phyloP scores from a whole-genome alignment of 1,140 invertebrate genomes.

The Heliconius melpomene region DNA sequence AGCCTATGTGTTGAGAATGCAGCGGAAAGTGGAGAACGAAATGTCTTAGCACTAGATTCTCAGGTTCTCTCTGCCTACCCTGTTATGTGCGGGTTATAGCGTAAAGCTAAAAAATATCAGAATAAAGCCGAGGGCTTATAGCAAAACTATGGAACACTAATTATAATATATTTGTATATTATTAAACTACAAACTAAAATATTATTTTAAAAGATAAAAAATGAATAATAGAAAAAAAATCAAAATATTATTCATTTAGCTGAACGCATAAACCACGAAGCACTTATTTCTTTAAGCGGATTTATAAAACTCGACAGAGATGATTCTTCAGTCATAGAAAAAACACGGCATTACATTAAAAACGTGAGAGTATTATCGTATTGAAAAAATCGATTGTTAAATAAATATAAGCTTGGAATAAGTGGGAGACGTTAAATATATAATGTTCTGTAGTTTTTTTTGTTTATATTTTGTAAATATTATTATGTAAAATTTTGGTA shows the following conservation, averaged over 20 bases:
- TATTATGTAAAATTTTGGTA: too few relatives aligned
- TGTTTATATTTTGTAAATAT: neutral
- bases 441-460: neutral
- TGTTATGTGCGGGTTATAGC: neutral
- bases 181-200: too few relatives aligned
- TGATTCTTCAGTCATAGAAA: constrained; percentile 1
- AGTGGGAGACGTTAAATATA: too few relatives aligned
- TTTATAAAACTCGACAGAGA: neutral
- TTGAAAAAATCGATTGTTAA: neutral
- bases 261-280: neutral
- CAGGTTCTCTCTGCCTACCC: neutral
- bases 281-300: constrained; percentile 1
- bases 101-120: neutral
- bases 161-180: too few relatives aligned
- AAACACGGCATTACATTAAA: constrained; percentile 1
- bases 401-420: neutral
- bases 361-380: neutral
- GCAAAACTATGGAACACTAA: too few relatives aligned
- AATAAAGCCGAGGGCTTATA: too few relatives aligned
- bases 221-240: too few relatives aligned
- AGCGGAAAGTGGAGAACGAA: too few relatives aligned
- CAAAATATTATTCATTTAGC: neutral
- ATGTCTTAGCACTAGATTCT: neutral
- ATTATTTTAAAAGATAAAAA: too few relatives aligned
- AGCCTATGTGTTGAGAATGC: too few relatives aligned